Evolutionary conservation across 2,113 vertebrate genomes (phyloP), one percentile per base, ranked within the genome.

Genomic region (Tupaia tana): DNA sequence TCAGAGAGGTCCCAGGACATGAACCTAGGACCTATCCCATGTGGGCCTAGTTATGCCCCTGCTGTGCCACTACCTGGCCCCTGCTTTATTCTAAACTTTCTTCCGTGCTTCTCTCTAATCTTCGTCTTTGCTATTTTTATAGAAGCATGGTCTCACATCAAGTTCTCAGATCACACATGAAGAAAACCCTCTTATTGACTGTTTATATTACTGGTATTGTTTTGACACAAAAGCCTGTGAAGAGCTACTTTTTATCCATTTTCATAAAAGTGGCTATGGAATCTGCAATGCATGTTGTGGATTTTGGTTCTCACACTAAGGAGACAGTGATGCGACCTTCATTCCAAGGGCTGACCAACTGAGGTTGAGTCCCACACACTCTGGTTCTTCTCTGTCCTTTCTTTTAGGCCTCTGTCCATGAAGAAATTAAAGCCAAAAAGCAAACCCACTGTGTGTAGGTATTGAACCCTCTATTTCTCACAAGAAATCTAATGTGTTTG

Each of bases 381-480:
- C n/a, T 9, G 56, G 19, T 4, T 52, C 22, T 64, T 82, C 9
- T 3, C 10, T 20, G 34, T 43, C 56, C 6, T 69, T 9, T 81
- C 52, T 43, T 73, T 52, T 15, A 78, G 63, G 22, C 5, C 31
- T 2, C 16, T 87, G 24, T 80, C 31, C 11, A 0, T 24, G n/a
- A 81, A 95, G 19, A 92, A 63, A 29, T 69, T 59, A 59, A 77
- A 87, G 85, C 43, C 77, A 19, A 61, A 91, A 93, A 91, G 58
- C 13, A 66, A 34, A 80, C 59, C 34, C 27, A 43, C 6, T 59
- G 27, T 70, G 31, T 34, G 29, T 14, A 58, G 29, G 20, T 69
- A 29, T 12, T 56, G 56, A 95, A 92, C 69, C 82, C 31, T 89
- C 7, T 63, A 29, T 27, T 80, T 86, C 80, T 31, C 27, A 25